Percentiles rank a stretch among this genome's conserved stretches.
These are phyloP conservation scores for Rhegmatorhina hoffmannsi DNA, from an alignment of 2,113 vertebrate genomes.

Conservation along the genomic window DNA sequence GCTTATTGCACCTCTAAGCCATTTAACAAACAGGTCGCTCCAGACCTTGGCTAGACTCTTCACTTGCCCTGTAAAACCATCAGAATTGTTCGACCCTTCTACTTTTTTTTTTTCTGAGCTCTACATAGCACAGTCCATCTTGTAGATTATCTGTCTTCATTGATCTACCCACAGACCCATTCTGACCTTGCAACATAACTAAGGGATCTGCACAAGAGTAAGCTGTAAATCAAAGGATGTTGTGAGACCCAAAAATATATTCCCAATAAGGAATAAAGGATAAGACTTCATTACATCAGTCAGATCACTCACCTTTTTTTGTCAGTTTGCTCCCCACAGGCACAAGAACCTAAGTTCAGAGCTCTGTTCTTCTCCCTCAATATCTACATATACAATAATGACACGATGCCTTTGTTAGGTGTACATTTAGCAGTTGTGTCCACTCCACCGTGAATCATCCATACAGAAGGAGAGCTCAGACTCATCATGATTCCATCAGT, in stretches of 20 bases:
- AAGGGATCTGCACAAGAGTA: not conserved
- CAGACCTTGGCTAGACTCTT: not conserved
- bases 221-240: not conserved
- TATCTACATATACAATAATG: accelerated
- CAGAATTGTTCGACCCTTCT: not conserved
- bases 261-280: not conserved
- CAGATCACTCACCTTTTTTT: not conserved
- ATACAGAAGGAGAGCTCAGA: not conserved
- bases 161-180: not conserved
- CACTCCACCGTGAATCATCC: not conserved
- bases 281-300: not conserved
- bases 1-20: not conserved
- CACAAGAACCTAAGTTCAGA: not conserved
- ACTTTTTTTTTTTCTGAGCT: not conserved
- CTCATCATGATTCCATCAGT: not conserved
- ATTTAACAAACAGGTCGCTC: not conserved
- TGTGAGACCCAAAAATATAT: not conserved
- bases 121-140: not conserved
- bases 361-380: not conserved
- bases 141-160: not conserved
- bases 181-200: not conserved
- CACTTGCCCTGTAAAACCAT: not conserved
- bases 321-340: not conserved
- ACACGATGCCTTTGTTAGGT: not conserved
- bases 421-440: not conserved